Percentiles rank a stretch among this genome's conserved stretches.
Evolutionary conservation across 35 echinoderm and acorn worm genomes (phyloP).

Genomic region (Antedon bifida): DNA sequence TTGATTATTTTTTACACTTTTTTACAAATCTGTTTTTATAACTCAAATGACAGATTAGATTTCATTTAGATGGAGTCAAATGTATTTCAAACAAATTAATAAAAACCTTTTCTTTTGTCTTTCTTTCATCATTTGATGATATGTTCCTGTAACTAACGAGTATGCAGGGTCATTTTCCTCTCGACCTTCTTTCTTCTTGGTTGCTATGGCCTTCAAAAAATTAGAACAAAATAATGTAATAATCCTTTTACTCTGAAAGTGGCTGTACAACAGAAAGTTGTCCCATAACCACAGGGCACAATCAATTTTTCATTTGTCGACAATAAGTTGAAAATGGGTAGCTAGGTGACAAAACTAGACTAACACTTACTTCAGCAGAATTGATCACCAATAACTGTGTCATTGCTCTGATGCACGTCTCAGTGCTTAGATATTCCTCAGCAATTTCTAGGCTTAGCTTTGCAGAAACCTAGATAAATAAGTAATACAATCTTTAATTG

Average conservation of each 20-base stretch:
- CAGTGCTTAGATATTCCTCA: neutral
- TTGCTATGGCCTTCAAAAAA: neutral
- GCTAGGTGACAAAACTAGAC: no score
- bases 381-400: neutral
- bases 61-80: no score
- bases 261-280: no score
- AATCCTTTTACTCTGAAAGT: no score
- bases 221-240: no score
- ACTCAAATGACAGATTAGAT: no score
- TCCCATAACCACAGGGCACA: no score
- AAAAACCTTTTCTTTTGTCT: slow-evolving; percentile 22
- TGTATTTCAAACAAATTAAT: no score
- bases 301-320: no score
- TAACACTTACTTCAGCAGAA: neutral
- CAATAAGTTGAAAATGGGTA: no score
- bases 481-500: neutral
- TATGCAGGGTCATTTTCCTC: slow-evolving; percentile 7
- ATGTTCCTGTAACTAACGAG: slow-evolving; percentile 21
- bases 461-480: neutral
- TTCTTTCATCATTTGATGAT: slow-evolving; percentile 19
- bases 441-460: neutral
- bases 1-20: no score
- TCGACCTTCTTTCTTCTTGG: neutral
- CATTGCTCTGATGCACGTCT: neutral
- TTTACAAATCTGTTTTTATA: no score